Evolutionary conservation across 2,113 vertebrate species (phyloP).

Genomic region (Cyprinodon brontotheroides): DNA sequence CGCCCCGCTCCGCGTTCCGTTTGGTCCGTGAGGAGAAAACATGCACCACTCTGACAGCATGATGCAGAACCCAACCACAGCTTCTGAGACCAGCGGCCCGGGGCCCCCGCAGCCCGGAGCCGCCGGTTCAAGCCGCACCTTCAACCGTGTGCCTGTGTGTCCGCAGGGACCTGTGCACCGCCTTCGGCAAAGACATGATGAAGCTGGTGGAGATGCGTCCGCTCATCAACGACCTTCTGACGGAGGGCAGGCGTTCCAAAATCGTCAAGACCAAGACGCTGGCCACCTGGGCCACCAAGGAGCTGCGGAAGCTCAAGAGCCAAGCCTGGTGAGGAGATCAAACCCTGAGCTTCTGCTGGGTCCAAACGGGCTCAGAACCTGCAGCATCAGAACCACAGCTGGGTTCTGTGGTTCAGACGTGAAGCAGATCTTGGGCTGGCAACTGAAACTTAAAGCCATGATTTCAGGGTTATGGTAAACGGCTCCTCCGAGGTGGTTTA

Average conservation of each 20-base stretch:
- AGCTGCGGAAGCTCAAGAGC: slow-evolving; percentile 97
- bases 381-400: no score
- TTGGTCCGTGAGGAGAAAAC: slow-evolving; percentile 34
- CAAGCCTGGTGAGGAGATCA: slow-evolving; percentile 88
- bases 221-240: slow-evolving; percentile 96
- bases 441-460: no score
- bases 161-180: slow-evolving; percentile 92
- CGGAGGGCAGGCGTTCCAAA: slow-evolving; percentile 95
- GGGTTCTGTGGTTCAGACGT: no score
- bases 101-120: neutral
- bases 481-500: no score
- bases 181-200: slow-evolving; percentile 96
- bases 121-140: neutral
- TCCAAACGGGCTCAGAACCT: no score
- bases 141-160: neutral
- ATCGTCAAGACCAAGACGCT: slow-evolving; percentile 97
- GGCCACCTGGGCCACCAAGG: slow-evolving; percentile 98
- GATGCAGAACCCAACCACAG: slow-evolving; percentile 13
- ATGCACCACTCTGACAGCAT: slow-evolving; percentile 50
- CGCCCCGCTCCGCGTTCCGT: no score
- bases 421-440: no score
- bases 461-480: no score
- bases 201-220: slow-evolving; percentile 96
- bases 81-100: slow-evolving; percentile 22
- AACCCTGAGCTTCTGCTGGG: neutral